phyloP scores from a whole-genome alignment of 1,140 invertebrate genomes.

The Brachionus asplanchnoidis region DNA sequence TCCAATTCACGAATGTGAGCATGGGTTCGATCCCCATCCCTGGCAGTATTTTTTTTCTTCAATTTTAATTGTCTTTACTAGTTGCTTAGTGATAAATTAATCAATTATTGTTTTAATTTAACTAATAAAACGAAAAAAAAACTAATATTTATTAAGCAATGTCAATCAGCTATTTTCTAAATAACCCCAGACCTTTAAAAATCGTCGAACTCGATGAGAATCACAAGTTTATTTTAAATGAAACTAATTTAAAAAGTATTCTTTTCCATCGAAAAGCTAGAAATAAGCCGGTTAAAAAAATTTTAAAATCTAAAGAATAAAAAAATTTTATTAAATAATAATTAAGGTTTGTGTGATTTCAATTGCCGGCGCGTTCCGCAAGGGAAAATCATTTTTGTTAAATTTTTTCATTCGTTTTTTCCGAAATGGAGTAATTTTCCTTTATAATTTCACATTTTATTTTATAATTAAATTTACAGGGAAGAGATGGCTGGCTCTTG shows the following conservation, averaged over 20 bases:
- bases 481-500: slow-evolving; percentile 57
- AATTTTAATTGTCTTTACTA: not conserved
- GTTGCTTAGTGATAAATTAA: not conserved
- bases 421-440: not conserved
- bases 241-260: not conserved
- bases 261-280: not conserved
- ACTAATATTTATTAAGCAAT: not conserved
- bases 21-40: slow-evolving; percentile 30
- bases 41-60: not conserved
- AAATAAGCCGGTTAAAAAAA: not conserved
- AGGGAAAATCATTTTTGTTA: slow-evolving; percentile 87
- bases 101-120: not conserved
- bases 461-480: slow-evolving; percentile 48
- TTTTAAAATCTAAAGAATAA: not conserved
- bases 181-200: not conserved
- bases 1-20: slow-evolving; percentile 32
- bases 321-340: not conserved
- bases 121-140: not conserved
- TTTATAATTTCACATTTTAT: too few relatives aligned
- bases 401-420: slow-evolving; percentile 88
- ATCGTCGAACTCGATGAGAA: not conserved
- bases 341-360: slow-evolving; percentile 75
- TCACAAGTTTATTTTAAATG: slow-evolving; percentile 21
- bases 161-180: not conserved
- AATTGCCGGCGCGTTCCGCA: slow-evolving; percentile 88